Evolutionary conservation across 2,113 vertebrate species (phyloP).

Genomic region (Pangasianodon hypophthalmus): DNA sequence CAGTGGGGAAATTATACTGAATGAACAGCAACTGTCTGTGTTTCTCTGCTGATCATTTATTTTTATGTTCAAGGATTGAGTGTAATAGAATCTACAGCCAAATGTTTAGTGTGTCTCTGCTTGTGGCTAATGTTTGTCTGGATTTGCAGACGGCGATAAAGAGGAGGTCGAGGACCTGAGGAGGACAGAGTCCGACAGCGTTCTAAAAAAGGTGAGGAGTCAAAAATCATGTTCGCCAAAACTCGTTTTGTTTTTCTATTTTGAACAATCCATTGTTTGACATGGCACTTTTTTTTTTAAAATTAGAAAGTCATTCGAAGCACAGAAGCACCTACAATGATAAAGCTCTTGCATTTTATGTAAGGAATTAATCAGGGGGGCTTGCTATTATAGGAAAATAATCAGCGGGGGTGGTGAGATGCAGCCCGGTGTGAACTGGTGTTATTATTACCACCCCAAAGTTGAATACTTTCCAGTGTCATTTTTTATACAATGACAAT

Average conservation of each 20-base stretch:
- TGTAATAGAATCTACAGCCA: conserved; percentile 11
- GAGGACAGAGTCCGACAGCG: conserved; percentile 91
- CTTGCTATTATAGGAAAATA: background rate
- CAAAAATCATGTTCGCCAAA: background rate
- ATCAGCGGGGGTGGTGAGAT: background rate
- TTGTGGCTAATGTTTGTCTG: background rate
- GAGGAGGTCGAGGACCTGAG: conserved; percentile 89
- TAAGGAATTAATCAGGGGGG: background rate
- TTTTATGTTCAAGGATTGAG: background rate
- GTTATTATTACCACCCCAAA: background rate
- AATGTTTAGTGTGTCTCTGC: background rate
- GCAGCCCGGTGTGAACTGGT: background rate
- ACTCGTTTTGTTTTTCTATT: background rate
- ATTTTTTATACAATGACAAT: background rate
- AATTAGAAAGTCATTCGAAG: no score
- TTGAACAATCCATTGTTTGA: background rate
- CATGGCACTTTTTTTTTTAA: background rate
- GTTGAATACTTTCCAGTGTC: background rate
- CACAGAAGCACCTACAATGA: background rate
- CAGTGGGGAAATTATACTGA: conserved; percentile 1
- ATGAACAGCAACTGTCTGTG: background rate
- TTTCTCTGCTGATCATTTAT: conserved; percentile 1
- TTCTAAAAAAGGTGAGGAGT: conserved; percentile 88
- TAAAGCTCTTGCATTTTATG: background rate
- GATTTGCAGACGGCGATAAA: conserved; percentile 80